Conservation (phyloP, 2,888 invertebrate species). For the Tetranychus truncatus region DNA sequence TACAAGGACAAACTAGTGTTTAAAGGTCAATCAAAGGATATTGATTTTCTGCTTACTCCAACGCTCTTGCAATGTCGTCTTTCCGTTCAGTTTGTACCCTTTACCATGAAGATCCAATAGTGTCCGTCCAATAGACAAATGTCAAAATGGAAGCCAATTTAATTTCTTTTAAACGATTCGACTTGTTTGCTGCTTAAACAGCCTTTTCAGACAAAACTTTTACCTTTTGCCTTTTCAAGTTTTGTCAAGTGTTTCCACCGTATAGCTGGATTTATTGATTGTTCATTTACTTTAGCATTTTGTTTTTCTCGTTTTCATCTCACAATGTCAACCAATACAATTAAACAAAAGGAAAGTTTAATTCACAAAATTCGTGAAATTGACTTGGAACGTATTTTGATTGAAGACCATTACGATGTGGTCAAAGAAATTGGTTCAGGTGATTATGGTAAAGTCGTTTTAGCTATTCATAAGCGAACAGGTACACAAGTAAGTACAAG, state of each 20-base stretch:
- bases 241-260: background rate
- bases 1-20: background rate
- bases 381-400: constrained; percentile 24
- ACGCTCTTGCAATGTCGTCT: too few relatives aligned
- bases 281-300: background rate
- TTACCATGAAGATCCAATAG: too few relatives aligned
- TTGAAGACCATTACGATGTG: constrained; percentile 27
- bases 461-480: constrained; percentile 26
- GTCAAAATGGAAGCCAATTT: too few relatives aligned
- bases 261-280: background rate
- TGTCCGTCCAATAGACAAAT: too few relatives aligned
- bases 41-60: background rate
- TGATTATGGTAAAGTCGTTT: constrained; percentile 28
- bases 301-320: background rate
- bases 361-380: constrained; percentile 28
- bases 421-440: constrained; percentile 28
- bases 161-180: too few relatives aligned
- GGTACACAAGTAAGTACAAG: constrained; percentile 20
- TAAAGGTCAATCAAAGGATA: background rate
- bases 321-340: background rate
- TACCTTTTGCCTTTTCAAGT: too few relatives aligned
- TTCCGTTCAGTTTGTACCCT: too few relatives aligned
- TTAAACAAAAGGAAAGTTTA: background rate
- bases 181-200: background rate
- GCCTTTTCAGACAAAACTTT: background rate